A percentile compares a stretch with the other conserved stretches of the same genome.
phyloP scores from a whole-genome alignment of 2,888 invertebrate species.

The Coecobrya sp. region DNA sequence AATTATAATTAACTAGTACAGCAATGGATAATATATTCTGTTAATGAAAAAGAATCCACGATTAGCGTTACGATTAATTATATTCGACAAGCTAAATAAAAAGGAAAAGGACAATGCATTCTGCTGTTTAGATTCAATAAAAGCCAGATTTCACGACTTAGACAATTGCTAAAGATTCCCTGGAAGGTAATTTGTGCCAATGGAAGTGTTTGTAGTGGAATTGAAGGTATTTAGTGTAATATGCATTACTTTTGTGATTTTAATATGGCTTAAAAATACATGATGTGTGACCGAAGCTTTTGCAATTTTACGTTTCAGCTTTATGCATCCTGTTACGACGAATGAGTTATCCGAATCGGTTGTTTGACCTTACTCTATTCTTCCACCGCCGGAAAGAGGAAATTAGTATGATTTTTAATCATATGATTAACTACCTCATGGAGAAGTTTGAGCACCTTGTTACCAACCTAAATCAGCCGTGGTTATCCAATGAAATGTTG shows the following conservation, averaged over 20 bases:
- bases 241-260: too few relatives aligned
- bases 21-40: too few relatives aligned
- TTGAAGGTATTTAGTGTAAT: slow-evolving; percentile 36
- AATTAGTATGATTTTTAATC: background rate
- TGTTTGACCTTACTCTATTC: background rate
- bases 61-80: background rate
- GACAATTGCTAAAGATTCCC: slow-evolving; percentile 19
- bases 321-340: background rate
- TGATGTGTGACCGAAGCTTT: too few relatives aligned
- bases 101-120: background rate
- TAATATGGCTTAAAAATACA: too few relatives aligned
- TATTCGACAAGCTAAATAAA: background rate
- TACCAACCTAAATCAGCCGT: background rate
- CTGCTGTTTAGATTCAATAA: background rate
- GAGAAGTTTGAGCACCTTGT: background rate
- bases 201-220: background rate
- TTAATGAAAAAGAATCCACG: background rate
- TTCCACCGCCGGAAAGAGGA: background rate
- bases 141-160: background rate
- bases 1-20: background rate
- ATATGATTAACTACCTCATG: background rate
- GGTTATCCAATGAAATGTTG: background rate
- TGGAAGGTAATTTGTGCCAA: background rate
- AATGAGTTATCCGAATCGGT: slow-evolving; percentile 1
- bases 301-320: too few relatives aligned